A percentile compares a stretch with the other conserved stretches of the same genome.
These are phyloP conservation scores for Peromyscus attwateri DNA, from an alignment of 2,797 vertebrate species.

Conservation along the genomic window DNA sequence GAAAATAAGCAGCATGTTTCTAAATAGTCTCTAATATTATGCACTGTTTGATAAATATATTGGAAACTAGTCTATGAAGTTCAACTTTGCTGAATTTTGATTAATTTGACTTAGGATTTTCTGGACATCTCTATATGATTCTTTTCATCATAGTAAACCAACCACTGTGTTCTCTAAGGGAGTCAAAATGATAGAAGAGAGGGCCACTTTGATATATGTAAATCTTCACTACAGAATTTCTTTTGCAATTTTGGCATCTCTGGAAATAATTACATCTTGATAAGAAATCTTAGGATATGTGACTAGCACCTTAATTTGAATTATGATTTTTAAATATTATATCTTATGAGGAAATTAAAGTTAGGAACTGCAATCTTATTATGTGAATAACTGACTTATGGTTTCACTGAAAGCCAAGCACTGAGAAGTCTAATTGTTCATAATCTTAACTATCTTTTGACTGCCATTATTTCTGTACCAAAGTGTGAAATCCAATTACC, in stretches of 20 bases:
- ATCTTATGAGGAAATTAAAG: neutral
- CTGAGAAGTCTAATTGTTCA: neutral
- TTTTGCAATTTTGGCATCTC: neutral
- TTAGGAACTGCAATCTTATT: neutral
- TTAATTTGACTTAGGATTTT: constrained; percentile 6
- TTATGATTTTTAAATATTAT: neutral
- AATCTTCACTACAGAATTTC: neutral
- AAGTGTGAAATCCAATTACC: neutral
- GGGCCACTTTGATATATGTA: neutral
- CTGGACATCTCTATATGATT: neutral
- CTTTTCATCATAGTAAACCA: neutral
- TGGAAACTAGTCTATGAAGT: neutral
- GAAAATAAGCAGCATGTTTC: neutral
- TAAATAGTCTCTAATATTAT: constrained; percentile 20
- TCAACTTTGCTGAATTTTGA: neutral
- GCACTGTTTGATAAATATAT: neutral
- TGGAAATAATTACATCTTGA: neutral
- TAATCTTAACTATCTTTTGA: neutral
- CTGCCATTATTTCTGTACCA: neutral
- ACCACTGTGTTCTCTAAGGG: neutral
- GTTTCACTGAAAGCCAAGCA: neutral
- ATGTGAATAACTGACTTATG: neutral
- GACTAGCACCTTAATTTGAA: neutral
- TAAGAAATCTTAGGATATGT: neutral
- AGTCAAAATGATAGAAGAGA: neutral